These are phyloP conservation scores for Pseudomyrmex flavicornis DNA, from an alignment of 1,140 invertebrate genomes.

Conservation along the genomic window DNA sequence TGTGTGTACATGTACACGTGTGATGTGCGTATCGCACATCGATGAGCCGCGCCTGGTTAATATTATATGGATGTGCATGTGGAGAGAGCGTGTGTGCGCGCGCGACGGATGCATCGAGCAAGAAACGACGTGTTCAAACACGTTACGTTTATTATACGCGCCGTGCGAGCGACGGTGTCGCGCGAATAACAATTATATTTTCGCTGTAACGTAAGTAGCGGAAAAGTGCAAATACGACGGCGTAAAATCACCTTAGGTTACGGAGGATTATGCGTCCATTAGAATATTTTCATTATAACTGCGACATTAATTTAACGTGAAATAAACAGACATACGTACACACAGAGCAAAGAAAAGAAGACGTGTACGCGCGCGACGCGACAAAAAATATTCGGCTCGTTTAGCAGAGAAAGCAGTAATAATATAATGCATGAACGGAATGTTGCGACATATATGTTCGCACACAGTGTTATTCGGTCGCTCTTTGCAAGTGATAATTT, in stretches of 20 bases:
- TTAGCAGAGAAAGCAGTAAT: too few species aligned
- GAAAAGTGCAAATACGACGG: neutral
- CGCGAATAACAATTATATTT: constrained; percentile 26
- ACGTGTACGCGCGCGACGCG: neutral
- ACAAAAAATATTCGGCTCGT: too few species aligned
- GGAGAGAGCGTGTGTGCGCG: neutral
- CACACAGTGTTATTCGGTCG: too few species aligned
- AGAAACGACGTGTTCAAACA: constrained; percentile 21
- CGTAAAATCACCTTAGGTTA: neutral
- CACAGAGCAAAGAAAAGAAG: too few species aligned
- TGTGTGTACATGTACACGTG: neutral
- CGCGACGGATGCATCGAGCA: constrained; percentile 35
- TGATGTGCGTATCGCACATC: constrained; percentile 51
- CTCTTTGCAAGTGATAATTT: too few species aligned
- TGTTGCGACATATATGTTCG: too few species aligned
- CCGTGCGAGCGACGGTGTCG: neutral
- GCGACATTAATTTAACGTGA: neutral
- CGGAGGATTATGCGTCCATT: too few species aligned
- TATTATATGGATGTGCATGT: constrained; percentile 51
- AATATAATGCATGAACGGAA: too few species aligned
- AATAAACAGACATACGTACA: neutral
- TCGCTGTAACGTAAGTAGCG: neutral
- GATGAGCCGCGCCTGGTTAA: constrained; percentile 52
- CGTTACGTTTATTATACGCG: constrained; percentile 28
- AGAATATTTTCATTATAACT: neutral